A percentile compares a stretch with the other conserved stretches of the same genome.
Evolutionary conservation across 2,797 vertebrate species (phyloP).

Genomic region (Valencia hispanica): DNA sequence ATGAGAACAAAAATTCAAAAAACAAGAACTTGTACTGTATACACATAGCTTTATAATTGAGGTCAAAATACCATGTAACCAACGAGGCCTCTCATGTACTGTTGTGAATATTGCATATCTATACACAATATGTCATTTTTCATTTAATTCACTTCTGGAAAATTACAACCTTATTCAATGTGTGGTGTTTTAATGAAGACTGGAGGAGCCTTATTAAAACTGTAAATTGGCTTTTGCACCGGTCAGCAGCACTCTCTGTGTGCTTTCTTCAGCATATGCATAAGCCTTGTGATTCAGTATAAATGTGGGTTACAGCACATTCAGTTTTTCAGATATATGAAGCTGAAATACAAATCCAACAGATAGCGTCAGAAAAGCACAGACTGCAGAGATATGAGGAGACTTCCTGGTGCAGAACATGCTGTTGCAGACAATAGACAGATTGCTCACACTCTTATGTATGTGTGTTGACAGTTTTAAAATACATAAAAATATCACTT

Average conservation of each 20-base stretch:
- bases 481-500: no score
- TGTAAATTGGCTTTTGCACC: constrained; percentile 23
- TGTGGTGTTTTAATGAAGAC: constrained; percentile 7
- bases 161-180: constrained; percentile 7
- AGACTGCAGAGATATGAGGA: neutral
- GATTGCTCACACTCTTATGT: no score
- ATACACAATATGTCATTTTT: neutral
- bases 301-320: constrained; percentile 23
- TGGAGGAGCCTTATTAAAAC: constrained; percentile 5
- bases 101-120: constrained; percentile 10
- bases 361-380: neutral
- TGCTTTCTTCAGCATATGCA: neutral
- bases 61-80: neutral
- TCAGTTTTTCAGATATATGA: constrained; percentile 6
- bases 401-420: no score
- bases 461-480: no score
- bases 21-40: neutral
- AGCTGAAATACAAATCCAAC: constrained; percentile 3
- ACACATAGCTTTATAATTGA: neutral
- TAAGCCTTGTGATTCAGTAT: constrained; percentile 21
- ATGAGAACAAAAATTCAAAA: neutral
- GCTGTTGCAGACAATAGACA: no score
- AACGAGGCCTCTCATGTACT: neutral
- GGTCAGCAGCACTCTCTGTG: neutral
- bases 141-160: neutral